Evolutionary conservation across 1,140 invertebrate genomes (phyloP), one percentile per base, ranked within the genome.

Genomic region (Apis cerana): DNA sequence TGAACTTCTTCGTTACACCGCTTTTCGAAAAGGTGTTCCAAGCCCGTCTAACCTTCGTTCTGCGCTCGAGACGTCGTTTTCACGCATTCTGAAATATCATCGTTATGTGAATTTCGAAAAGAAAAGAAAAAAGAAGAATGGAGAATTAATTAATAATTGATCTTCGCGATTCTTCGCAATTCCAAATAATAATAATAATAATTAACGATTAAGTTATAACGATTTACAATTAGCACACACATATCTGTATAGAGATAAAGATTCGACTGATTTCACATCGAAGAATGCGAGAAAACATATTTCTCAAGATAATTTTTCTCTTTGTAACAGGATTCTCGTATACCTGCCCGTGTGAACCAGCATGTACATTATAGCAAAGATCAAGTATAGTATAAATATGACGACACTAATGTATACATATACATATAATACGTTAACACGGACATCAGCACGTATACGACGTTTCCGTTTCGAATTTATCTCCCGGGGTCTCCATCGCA

Each of bases 1-100:
- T 77, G 84, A 81, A 82, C 21, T 43, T 83, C 33, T 86, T 65
- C 27, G n/a, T 83, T 80, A 75, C 58, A 13, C 58, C 74, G 69
- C 68, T 62, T 43, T 43, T 65, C 48, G 58, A 21, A 75, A 86
- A 33, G 19, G 48, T 23, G n/a, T 85, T 43, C 84, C 56, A 74
- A 21, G 71, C 64, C 67, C 61, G 52, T 54, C 4, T 52, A 69
- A 74, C 62, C 70, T 61, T 86, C 69, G 21, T 48, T 52, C 72
- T 59, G 71, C 72, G 81, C 27, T 4, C 33, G 17, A 64, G 43
- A 62, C 50, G 8, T 21, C 33, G 27, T 56, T 58, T 75, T 21
- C n/a, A 4, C 68, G 59, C 68, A 27, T 80, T 75, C 61, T 17
- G 13, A 33, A 27, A 27, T 11, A 7, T 21, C 23, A 12, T 19